phyloP scores from a whole-genome alignment of 2,888 invertebrate species.

The Cryptocheilus praepositus region DNA sequence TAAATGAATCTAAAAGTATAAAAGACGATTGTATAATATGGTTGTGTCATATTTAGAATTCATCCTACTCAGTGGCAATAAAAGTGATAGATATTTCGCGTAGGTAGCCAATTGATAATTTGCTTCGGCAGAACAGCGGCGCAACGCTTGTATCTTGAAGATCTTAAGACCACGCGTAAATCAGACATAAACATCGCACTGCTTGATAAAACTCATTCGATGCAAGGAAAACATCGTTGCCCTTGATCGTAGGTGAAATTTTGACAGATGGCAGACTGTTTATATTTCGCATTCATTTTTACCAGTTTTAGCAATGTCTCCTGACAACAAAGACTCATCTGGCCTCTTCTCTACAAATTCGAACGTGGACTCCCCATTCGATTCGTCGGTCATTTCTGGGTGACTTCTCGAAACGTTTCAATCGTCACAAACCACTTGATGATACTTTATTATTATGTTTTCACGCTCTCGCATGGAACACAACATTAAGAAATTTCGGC shows the following conservation, averaged over 20 bases:
- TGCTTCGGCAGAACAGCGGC: too few species aligned
- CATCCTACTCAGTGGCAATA: too few species aligned
- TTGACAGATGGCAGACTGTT: constrained; percentile 19
- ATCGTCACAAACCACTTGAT: constrained; percentile 16
- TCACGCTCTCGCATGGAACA: background rate
- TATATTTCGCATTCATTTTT: constrained; percentile 33
- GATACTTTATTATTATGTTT: constrained; percentile 33
- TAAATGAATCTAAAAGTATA: constrained; percentile 70
- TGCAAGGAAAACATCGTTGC: too few species aligned
- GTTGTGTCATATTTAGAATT: background rate
- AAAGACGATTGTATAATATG: background rate
- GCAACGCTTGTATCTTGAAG: too few species aligned
- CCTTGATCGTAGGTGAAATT: background rate
- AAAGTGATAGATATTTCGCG: too few species aligned
- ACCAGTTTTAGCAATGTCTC: constrained; percentile 65
- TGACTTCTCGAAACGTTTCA: constrained; percentile 26
- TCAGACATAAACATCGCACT: too few species aligned
- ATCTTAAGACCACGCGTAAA: too few species aligned
- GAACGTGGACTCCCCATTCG: constrained; percentile 71
- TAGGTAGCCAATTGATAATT: too few species aligned
- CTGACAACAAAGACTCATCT: constrained; percentile 62
- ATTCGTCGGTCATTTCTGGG: constrained; percentile 69
- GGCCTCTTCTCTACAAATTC: constrained; percentile 70
- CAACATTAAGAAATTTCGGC: constrained; percentile 15
- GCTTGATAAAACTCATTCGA: too few species aligned